Conservation (phyloP, 2,113 vertebrate species). For the Pseudopodoces humilis region DNA sequence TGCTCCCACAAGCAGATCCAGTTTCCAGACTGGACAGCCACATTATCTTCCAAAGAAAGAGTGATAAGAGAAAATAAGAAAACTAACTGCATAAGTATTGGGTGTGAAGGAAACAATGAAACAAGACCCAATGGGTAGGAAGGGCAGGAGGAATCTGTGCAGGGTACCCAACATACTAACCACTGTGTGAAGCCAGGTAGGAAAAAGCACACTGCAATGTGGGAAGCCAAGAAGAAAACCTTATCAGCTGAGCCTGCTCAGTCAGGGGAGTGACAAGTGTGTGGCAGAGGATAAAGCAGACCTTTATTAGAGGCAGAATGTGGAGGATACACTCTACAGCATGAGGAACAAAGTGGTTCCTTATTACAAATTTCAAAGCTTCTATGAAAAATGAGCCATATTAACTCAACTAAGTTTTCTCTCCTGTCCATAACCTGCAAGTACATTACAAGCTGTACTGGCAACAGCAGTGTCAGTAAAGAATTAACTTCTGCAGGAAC, state of each 20-base stretch:
- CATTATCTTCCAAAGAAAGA: not conserved
- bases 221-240: not conserved
- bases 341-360: not conserved
- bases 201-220: not conserved
- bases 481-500: not conserved
- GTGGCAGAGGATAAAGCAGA: not conserved
- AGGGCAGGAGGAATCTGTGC: not conserved
- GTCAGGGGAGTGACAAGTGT: not conserved
- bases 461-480: not conserved
- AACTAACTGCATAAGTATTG: not conserved
- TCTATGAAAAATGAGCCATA: not conserved
- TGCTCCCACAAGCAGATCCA: not conserved
- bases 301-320: not conserved
- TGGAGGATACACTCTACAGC: not conserved
- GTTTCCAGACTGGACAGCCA: not conserved
- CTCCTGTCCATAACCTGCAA: not conserved
- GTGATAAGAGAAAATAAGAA: not conserved
- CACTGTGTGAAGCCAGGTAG: not conserved
- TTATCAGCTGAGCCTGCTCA: not conserved
- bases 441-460: not conserved
- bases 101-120: not conserved
- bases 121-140: not conserved
- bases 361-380: not conserved
- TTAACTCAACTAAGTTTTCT: not conserved
- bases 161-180: not conserved